Evolutionary conservation across 2,113 vertebrate species (phyloP), one percentile per base, ranked within the genome.

Genomic region (Myxocyprinus asiaticus): DNA sequence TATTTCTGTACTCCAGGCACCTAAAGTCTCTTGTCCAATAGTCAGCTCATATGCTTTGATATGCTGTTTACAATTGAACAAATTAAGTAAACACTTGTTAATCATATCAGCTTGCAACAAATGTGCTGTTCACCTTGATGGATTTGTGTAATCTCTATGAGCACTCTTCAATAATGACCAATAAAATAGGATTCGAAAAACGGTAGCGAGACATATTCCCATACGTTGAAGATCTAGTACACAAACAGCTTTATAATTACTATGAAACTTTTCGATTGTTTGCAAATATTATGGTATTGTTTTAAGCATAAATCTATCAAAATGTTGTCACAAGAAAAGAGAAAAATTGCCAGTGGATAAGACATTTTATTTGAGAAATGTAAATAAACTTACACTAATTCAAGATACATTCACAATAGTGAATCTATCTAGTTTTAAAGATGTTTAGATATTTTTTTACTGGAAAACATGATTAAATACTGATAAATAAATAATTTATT

Each of bases 21-120:
- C 62, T 47, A 72, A 77, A 59, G 22, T 59, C 55, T 81, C 80
- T 12, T 14, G 67, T 77, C 75, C 61, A 82, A 72, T 48, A 77
- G 67, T 78, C 44, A 44, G 22, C 63, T 78, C 9, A 9, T 48
- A 22, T 67, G 42, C 59, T 74, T 70, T 47, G 22, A 73, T 61
- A 55, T 44, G 51, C 51, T 66, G 67, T 71, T 76, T 62, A 51
- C 22, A 33, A 3, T 33, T 33, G 22, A 59, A 61, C 56, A 67
- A 74, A 82, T 78, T 42, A 82, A 33, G 68, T 50, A 63, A 48
- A 71, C 67, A 55, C 10, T 33, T 51, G 68, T 47, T 82, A 79
- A 82, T 78, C 64, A 67, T 56, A 73, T 73, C 17, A 73, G 33
- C 63, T 22, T 67, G 62, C 55, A 5, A 70, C 48, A 17, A 69